phyloP scores from a whole-genome alignment of 64 coral and sea anemone species.

The Dendronephthya gigantea region DNA sequence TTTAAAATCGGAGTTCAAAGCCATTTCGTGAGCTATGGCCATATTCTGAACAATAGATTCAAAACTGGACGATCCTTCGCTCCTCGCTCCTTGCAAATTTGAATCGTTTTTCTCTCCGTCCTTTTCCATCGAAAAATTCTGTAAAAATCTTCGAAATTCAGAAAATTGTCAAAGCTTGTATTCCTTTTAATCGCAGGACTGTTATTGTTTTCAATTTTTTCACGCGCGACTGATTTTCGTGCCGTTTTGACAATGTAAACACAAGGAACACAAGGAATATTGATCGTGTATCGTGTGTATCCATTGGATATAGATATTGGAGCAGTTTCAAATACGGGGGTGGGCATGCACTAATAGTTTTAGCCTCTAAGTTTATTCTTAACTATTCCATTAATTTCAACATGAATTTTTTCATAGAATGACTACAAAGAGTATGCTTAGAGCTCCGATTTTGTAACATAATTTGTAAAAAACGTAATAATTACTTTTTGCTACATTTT shows the following conservation, averaged over 20 bases:
- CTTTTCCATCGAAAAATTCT: neutral
- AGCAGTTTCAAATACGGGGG: neutral
- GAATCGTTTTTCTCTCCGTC: neutral
- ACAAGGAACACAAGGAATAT: neutral
- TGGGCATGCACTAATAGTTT: neutral
- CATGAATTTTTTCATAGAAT: neutral
- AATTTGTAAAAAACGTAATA: too few relatives aligned
- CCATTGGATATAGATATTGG: neutral
- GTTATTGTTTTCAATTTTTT: neutral
- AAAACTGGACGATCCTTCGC: neutral
- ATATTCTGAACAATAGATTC: conserved; percentile 59
- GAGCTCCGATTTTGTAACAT: too few relatives aligned
- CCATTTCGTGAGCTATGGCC: conserved; percentile 91
- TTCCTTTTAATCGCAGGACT: neutral
- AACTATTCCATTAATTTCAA: neutral
- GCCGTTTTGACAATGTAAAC: neutral
- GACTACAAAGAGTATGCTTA: too few relatives aligned
- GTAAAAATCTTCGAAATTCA: neutral
- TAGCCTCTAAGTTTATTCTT: neutral
- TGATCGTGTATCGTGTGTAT: neutral
- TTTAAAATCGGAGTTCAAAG: conserved; percentile 83
- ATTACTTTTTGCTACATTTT: too few relatives aligned
- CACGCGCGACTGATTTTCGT: neutral
- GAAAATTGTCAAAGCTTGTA: neutral
- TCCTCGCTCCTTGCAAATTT: neutral